Conservation (phyloP, 2,888 invertebrate genomes). For the Netelia inedita region DNA sequence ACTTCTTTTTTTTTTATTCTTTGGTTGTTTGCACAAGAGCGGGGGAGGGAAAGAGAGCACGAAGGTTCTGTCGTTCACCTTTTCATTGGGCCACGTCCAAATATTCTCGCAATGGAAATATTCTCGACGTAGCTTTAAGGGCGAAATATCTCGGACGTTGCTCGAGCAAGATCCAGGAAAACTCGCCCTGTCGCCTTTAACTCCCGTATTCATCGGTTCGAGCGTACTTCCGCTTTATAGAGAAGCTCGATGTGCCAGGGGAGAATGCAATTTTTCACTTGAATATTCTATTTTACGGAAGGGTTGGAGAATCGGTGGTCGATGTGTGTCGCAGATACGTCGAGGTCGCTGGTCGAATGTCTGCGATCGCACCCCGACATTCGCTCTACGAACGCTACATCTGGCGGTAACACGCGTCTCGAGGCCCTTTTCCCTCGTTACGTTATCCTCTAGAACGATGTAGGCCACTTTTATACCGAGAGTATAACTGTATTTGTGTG, state of each 20-base stretch:
- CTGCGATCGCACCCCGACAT: background rate
- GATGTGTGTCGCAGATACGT: background rate
- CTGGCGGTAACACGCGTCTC: too few species aligned
- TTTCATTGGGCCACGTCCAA: constrained; percentile 80
- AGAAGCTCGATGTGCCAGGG: constrained; percentile 1
- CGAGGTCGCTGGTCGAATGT: background rate
- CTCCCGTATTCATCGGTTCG: constrained; percentile 40
- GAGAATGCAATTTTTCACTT: constrained; percentile 55
- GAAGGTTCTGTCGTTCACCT: constrained; percentile 77
- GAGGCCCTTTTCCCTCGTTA: background rate
- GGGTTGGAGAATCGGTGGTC: constrained; percentile 12
- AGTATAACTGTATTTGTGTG: background rate
- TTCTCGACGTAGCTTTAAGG: constrained; percentile 78
- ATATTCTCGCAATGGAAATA: constrained; percentile 67
- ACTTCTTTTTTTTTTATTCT: constrained; percentile 54
- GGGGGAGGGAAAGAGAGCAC: background rate
- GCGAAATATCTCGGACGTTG: constrained; percentile 29
- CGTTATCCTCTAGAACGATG: background rate
- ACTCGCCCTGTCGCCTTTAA: background rate
- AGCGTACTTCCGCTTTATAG: background rate
- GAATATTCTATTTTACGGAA: constrained; percentile 56
- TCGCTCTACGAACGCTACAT: background rate
- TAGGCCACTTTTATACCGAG: background rate
- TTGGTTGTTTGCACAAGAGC: constrained; percentile 77
- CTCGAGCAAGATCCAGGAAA: background rate